A percentile compares a stretch with the other conserved stretches of the same genome.
Evolutionary conservation across 2,113 vertebrate species (phyloP).

Genomic region (Tragelaphus imberbis): DNA sequence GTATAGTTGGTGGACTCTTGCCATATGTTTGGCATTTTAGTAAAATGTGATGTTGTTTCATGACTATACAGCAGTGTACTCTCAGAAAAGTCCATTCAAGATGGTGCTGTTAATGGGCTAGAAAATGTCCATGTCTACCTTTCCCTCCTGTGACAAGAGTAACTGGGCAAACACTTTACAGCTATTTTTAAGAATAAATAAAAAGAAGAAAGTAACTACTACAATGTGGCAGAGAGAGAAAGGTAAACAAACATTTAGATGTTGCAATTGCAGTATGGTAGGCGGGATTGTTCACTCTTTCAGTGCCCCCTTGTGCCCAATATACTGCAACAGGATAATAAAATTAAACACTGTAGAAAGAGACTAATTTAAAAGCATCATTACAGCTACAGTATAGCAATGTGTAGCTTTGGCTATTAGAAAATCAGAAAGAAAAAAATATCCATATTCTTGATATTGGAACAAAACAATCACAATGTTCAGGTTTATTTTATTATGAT

Average conservation of each 20-base stretch:
- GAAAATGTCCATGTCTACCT: not conserved
- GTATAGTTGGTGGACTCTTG: not conserved
- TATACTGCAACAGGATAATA: constrained; percentile 7
- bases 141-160: not conserved
- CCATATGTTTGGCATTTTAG: not conserved
- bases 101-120: not conserved
- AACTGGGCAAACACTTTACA: not conserved
- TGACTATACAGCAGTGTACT: not conserved
- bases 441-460: not conserved
- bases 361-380: not conserved
- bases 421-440: constrained; percentile 6
- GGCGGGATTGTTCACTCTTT: constrained; percentile 50
- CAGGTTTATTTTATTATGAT: not conserved
- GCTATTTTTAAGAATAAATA: not conserved
- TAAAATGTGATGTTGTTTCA: not conserved
- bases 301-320: constrained; percentile 62
- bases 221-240: not conserved
- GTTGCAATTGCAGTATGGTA: not conserved
- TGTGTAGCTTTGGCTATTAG: not conserved
- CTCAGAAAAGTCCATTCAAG: not conserved
- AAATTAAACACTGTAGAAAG: not conserved
- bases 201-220: not conserved
- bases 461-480: not conserved
- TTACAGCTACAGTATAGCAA: not conserved
- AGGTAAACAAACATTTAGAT: not conserved